A percentile compares a stretch with the other conserved stretches of the same genome.
Evolutionary conservation across 2,113 vertebrate species (phyloP).

Genomic region (Trematomus loennbergii): DNA sequence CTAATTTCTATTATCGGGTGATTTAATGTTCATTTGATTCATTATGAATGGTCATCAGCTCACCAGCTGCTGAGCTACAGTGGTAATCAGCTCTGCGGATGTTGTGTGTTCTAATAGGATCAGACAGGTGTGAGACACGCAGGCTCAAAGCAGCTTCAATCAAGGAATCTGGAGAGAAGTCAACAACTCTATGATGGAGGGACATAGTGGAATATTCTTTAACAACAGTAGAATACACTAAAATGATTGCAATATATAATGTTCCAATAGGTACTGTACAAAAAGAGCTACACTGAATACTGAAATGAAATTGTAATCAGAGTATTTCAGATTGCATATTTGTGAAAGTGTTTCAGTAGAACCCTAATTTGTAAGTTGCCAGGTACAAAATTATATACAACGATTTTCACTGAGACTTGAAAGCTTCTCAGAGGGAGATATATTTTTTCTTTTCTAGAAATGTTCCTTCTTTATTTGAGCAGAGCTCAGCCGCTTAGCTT

Average conservation of each 20-base stretch:
- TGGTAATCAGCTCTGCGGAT: slow-evolving; percentile 36
- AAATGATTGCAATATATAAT: background rate
- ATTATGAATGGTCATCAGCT: slow-evolving; percentile 57
- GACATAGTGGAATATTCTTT: background rate
- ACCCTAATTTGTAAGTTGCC: background rate
- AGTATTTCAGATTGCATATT: background rate
- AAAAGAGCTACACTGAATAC: too few species aligned
- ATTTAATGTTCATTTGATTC: slow-evolving; percentile 57
- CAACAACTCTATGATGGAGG: background rate
- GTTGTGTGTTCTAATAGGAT: slow-evolving; percentile 47
- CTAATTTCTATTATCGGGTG: slow-evolving; percentile 53
- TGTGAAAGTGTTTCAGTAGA: background rate
- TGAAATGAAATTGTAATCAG: too few species aligned
- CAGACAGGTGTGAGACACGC: slow-evolving; percentile 51
- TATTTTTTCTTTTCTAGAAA: background rate
- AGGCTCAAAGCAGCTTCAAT: slow-evolving; percentile 1
- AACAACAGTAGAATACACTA: background rate
- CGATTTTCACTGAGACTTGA: too few species aligned
- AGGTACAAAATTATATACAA: too few species aligned
- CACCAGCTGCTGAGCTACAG: slow-evolving; percentile 61
- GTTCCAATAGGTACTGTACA: background rate
- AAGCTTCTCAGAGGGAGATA: background rate
- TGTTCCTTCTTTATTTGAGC: background rate
- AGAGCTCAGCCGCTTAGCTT: slow-evolving; percentile 24
- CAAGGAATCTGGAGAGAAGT: background rate